phyloP scores from a whole-genome alignment of 1,140 invertebrate species.

The Aporrectodea caliginosa region DNA sequence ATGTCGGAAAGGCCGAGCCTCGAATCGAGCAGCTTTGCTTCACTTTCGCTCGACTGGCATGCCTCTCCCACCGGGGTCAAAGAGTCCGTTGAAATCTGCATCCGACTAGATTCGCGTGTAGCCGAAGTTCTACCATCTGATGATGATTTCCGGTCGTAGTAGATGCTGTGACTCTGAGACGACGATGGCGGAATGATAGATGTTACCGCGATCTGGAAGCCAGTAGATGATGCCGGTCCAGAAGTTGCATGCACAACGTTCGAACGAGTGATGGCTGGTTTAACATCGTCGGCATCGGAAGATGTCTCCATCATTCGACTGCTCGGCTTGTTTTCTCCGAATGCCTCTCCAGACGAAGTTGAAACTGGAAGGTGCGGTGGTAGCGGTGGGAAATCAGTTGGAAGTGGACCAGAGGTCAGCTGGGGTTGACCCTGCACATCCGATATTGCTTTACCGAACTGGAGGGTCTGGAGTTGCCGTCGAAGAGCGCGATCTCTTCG shows the following conservation, averaged over 20 bases:
- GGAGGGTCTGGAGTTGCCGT: slow-evolving; percentile 77
- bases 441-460: background rate
- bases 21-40: background rate
- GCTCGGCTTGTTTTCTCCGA: background rate
- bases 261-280: background rate
- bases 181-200: background rate
- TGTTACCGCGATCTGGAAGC: background rate
- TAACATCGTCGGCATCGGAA: background rate
- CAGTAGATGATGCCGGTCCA: background rate
- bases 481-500: slow-evolving; percentile 94
- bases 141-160: background rate
- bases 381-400: background rate
- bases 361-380: background rate
- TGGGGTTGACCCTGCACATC: background rate
- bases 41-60: background rate
- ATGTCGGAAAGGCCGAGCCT: background rate
- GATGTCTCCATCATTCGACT: background rate
- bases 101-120: background rate
- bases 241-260: background rate
- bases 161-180: background rate
- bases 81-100: background rate
- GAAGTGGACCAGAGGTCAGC: background rate
- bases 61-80: background rate
- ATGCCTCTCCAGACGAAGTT: background rate
- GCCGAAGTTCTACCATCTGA: background rate